These are phyloP conservation scores for Teleogryllus occipitalis DNA, from an alignment of 1,140 invertebrate species.

Conservation along the genomic window DNA sequence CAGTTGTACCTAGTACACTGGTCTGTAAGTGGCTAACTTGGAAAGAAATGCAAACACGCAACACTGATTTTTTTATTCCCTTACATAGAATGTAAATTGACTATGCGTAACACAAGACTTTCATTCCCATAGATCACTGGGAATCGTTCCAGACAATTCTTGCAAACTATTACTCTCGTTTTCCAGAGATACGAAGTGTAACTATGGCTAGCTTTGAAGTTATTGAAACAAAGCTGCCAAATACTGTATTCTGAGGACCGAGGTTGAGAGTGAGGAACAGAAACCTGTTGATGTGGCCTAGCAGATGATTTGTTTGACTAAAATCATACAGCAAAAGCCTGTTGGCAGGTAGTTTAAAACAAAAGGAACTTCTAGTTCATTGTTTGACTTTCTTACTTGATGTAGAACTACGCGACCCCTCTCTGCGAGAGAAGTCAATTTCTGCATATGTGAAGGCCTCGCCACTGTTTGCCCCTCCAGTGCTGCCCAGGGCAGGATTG, in stretches of 20 bases:
- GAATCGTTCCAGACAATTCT: too few species aligned
- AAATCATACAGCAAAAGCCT: background rate
- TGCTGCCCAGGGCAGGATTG: slow-evolving; percentile 32
- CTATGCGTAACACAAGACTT: too few species aligned
- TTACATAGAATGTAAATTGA: too few species aligned
- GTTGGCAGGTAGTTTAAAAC: background rate
- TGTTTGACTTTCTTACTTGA: background rate
- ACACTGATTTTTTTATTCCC: too few species aligned
- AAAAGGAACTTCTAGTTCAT: background rate
- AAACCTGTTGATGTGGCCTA: background rate
- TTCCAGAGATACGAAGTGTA: background rate
- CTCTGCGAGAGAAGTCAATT: slow-evolving; percentile 59
- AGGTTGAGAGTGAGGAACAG: background rate
- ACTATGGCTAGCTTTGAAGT: background rate
- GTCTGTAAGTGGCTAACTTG: too few species aligned
- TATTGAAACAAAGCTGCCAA: background rate
- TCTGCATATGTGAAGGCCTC: slow-evolving; percentile 53
- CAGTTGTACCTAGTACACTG: too few species aligned
- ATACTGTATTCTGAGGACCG: background rate
- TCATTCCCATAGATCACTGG: too few species aligned
- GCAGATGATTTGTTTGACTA: background rate
- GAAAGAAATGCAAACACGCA: too few species aligned
- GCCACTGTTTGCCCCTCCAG: slow-evolving; percentile 23
- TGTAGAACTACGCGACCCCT: slow-evolving; percentile 26
- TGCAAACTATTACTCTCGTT: too few species aligned